These are phyloP conservation scores for Crypturellus tataupa DNA, from an alignment of 2,797 vertebrate genomes.

Conservation along the genomic window DNA sequence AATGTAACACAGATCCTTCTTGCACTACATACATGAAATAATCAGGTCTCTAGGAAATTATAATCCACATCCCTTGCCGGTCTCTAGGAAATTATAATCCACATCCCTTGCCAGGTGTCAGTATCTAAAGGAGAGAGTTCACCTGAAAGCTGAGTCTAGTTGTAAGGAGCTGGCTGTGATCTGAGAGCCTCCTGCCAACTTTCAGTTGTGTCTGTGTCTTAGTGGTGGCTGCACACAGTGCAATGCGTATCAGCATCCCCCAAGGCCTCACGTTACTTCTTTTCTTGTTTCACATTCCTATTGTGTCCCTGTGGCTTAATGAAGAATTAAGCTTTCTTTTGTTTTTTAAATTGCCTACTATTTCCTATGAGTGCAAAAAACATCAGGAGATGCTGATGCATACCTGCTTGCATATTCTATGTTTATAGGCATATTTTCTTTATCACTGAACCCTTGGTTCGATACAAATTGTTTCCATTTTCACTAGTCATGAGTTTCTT, in stretches of 20 bases:
- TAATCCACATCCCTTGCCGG: fast-evolving
- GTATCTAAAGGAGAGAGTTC: neutral
- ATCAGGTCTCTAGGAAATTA: neutral
- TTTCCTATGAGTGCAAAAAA: neutral
- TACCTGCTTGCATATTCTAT: neutral
- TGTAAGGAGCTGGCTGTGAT: neutral
- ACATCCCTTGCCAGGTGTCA: fast-evolving
- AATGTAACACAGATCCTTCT: neutral
- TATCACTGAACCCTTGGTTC: neutral
- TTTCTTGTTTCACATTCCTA: constrained; percentile 51
- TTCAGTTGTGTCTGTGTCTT: neutral
- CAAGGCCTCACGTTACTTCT: constrained; percentile 5
- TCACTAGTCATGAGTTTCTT: neutral
- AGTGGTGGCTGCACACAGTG: neutral
- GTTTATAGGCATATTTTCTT: neutral
- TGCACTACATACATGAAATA: neutral
- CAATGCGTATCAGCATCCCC: neutral
- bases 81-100: neutral
- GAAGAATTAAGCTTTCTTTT: constrained; percentile 4
- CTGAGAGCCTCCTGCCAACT: neutral
- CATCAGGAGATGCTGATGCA: neutral
- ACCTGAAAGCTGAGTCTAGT: neutral
- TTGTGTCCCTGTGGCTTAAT: neutral
- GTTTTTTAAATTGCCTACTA: neutral
- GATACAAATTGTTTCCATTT: neutral